Percentiles rank a stretch among this genome's conserved stretches.
Evolutionary conservation across 2,888 invertebrate species (phyloP).

Genomic region (Aphrophora alni): DNA sequence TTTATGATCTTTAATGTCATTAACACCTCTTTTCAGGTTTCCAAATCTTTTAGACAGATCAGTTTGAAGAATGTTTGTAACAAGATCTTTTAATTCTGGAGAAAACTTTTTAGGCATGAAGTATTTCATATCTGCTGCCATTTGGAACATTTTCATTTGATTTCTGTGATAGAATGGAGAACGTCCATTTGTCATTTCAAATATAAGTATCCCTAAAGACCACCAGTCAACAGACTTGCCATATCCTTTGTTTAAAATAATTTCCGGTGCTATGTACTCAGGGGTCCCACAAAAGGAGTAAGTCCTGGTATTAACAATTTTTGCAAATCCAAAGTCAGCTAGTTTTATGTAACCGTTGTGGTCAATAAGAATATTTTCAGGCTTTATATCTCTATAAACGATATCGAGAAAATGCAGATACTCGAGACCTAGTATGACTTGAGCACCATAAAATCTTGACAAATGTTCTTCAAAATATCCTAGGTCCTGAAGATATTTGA

Average conservation of each 20-base stretch:
- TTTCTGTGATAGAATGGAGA: slow-evolving; percentile 94
- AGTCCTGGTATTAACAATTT: slow-evolving; percentile 62
- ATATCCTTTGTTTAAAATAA: slow-evolving; percentile 81
- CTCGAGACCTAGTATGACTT: slow-evolving; percentile 91
- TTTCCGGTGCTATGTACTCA: slow-evolving; percentile 65
- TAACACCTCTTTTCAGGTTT: slow-evolving; percentile 81
- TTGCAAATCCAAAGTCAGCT: slow-evolving; percentile 96
- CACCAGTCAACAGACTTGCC: slow-evolving; percentile 96
- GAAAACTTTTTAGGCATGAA: slow-evolving; percentile 81
- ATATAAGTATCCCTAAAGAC: slow-evolving; percentile 89
- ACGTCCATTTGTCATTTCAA: slow-evolving; percentile 90
- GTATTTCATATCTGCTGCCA: slow-evolving; percentile 80
- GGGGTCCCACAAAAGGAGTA: slow-evolving; percentile 67
- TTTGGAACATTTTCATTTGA: slow-evolving; percentile 93
- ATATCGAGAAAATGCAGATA: slow-evolving; percentile 88
- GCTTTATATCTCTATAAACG: slow-evolving; percentile 92
- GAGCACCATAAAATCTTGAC: slow-evolving; percentile 83
- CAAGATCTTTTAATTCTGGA: slow-evolving; percentile 81
- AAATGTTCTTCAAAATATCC: slow-evolving; percentile 64
- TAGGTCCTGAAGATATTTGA: slow-evolving; percentile 73
- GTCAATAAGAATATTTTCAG: slow-evolving; percentile 89
- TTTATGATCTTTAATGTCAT: slow-evolving; percentile 86
- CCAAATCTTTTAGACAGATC: slow-evolving; percentile 84
- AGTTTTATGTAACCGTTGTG: slow-evolving; percentile 74
- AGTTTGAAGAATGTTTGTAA: slow-evolving; percentile 81